Conservation (phyloP, 2,113 vertebrate species). For the Pseudolaguvia tuberculata region DNA sequence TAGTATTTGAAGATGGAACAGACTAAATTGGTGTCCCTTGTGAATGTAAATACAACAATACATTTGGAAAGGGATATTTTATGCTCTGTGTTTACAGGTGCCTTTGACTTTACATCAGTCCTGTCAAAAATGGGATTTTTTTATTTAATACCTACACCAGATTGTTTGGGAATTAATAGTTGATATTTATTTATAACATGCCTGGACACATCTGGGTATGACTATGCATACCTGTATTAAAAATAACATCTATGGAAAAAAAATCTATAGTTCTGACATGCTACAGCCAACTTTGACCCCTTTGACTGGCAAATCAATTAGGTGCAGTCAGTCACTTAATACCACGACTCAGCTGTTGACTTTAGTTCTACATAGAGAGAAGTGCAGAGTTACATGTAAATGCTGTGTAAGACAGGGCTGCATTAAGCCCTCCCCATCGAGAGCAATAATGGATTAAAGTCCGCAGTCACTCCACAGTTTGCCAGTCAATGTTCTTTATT, state of each 20-base stretch:
- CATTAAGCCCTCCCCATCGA: constrained; percentile 84
- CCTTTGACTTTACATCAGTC: constrained; percentile 17
- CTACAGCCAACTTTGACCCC: constrained; percentile 40
- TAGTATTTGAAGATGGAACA: constrained; percentile 38
- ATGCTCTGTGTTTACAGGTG: constrained; percentile 11
- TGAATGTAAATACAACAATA: constrained; percentile 41
- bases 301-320: constrained; percentile 47
- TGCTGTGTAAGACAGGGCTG: constrained; percentile 71
- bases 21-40: constrained; percentile 40
- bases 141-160: constrained; percentile 35
- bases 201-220: constrained; percentile 2
- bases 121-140: constrained; percentile 20
- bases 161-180: constrained; percentile 21
- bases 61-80: constrained; percentile 31
- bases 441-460: constrained; percentile 88
- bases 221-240: neutral
- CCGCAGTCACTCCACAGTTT: constrained; percentile 75
- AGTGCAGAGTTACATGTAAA: constrained; percentile 54
- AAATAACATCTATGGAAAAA: neutral
- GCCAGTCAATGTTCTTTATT: constrained; percentile 85
- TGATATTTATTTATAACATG: constrained; percentile 7
- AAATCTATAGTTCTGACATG: constrained; percentile 30
- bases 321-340: constrained; percentile 46
- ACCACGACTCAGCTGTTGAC: constrained; percentile 51
- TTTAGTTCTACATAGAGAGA: constrained; percentile 17